A percentile compares a stretch with the other conserved stretches of the same genome.
These are phyloP conservation scores for Sterrhoptilus dennistouni DNA, from an alignment of 2,113 vertebrate genomes.

Conservation along the genomic window DNA sequence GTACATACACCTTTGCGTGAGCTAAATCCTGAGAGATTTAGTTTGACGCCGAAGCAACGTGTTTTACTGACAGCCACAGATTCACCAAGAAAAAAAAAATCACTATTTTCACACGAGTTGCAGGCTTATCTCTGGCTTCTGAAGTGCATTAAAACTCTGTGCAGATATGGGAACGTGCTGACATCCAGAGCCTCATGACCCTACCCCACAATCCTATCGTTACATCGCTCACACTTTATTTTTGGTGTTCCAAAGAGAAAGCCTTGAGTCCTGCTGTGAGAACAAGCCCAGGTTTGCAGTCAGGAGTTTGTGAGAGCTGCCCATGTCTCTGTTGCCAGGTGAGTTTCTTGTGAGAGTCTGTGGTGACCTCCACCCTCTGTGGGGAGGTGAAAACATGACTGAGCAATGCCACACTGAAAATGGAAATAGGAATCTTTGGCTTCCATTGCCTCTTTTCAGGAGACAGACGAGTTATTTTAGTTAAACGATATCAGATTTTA, in stretches of 20 bases:
- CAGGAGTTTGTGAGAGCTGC: not conserved
- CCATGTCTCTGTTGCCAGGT: not conserved
- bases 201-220: not conserved
- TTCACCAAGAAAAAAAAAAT: not conserved
- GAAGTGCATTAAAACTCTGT: not conserved
- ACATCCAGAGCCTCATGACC: not conserved
- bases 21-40: not conserved
- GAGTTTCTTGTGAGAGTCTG: not conserved
- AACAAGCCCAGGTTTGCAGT: not conserved
- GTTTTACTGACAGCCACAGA: not conserved
- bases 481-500: not conserved
- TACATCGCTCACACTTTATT: rapidly evolving
- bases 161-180: not conserved
- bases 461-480: not conserved
- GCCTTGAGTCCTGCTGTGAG: not conserved
- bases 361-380: not conserved
- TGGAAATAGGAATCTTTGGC: not conserved
- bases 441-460: not conserved
- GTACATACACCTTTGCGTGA: not conserved
- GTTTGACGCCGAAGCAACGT: not conserved
- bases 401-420: not conserved
- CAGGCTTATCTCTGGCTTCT: not conserved
- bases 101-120: not conserved
- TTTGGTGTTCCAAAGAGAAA: not conserved
- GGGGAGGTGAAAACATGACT: not conserved